phyloP scores from a whole-genome alignment of 1,140 invertebrate genomes.

The Teleopsis dalmanni region DNA sequence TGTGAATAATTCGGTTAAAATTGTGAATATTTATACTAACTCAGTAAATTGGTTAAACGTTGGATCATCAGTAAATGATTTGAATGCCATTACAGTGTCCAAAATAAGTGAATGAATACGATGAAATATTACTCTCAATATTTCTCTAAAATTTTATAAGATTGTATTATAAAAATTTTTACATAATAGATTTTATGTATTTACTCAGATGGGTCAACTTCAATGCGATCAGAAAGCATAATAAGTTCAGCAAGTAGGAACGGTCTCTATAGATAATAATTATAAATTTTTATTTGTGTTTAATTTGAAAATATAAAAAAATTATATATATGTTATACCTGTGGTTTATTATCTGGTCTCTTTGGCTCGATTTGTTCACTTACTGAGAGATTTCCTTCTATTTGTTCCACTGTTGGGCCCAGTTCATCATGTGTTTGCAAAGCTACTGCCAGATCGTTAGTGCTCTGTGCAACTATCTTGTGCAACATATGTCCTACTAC shows the following conservation, averaged over 20 bases:
- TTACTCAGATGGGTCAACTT: conserved; percentile 42
- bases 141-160: conserved; percentile 15
- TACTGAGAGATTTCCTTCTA: conserved; percentile 15
- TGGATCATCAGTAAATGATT: conserved; percentile 29
- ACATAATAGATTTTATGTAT: conserved; percentile 11
- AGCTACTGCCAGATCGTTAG: conserved; percentile 20
- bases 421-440: conserved; percentile 25
- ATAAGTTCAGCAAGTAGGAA: conserved; percentile 35
- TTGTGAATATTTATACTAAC: too few relatives aligned
- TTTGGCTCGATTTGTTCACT: conserved; percentile 20
- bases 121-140: conserved; percentile 36
- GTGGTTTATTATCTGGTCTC: conserved; percentile 23
- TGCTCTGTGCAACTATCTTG: conserved; percentile 27
- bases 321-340: conserved; percentile 9
- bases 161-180: not conserved
- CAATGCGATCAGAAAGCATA: conserved; percentile 36
- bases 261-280: conserved; percentile 18
- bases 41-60: conserved; percentile 27
- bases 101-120: conserved; percentile 42
- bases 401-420: conserved; percentile 23
- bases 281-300: too few relatives aligned
- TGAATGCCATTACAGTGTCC: conserved; percentile 37
- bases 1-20: too few relatives aligned
- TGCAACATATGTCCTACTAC: conserved; percentile 32
- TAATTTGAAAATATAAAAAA: not conserved